A percentile compares a stretch with the other conserved stretches of the same genome.
Evolutionary conservation across 1,140 invertebrate species (phyloP).

Genomic region (Diachasma alloeum): DNA sequence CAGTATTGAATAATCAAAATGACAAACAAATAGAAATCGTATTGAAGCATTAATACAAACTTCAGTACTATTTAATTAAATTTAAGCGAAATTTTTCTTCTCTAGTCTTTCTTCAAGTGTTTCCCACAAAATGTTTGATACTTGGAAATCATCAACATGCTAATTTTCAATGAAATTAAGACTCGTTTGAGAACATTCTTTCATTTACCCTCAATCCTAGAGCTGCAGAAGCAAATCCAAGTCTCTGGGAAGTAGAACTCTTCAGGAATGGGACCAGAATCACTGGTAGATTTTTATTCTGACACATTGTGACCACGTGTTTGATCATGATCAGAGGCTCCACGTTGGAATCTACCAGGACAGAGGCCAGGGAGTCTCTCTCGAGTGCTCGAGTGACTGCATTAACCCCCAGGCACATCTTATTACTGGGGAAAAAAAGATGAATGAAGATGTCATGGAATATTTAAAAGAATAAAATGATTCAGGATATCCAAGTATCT

Average conservation of each 20-base stretch:
- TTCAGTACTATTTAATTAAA: too few species aligned
- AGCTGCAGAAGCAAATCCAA: conserved; percentile 50
- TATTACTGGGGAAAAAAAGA: conserved; percentile 46
- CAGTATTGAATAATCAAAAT: too few species aligned
- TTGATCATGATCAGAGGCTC: conserved; percentile 53
- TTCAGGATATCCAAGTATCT: too few species aligned
- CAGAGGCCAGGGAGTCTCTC: conserved; percentile 46
- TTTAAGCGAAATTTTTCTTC: too few species aligned
- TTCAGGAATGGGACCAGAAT: conserved; percentile 52
- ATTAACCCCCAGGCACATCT: conserved; percentile 55
- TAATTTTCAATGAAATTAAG: too few species aligned
- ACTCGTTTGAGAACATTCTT: not conserved
- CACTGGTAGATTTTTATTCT: conserved; percentile 50
- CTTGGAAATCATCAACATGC: too few species aligned
- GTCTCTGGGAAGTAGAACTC: conserved; percentile 39
- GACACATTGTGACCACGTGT: conserved; percentile 56
- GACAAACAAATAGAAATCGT: too few species aligned
- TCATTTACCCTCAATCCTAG: conserved; percentile 52
- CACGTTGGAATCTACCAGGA: conserved; percentile 53
- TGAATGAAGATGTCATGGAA: too few species aligned
- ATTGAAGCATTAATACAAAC: too few species aligned
- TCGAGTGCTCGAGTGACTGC: conserved; percentile 54
- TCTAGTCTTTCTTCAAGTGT: too few species aligned
- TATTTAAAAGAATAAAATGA: too few species aligned
- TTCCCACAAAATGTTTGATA: too few species aligned